Conservation (phyloP, 2,888 invertebrate species). For the Scaptomyza flava region DNA sequence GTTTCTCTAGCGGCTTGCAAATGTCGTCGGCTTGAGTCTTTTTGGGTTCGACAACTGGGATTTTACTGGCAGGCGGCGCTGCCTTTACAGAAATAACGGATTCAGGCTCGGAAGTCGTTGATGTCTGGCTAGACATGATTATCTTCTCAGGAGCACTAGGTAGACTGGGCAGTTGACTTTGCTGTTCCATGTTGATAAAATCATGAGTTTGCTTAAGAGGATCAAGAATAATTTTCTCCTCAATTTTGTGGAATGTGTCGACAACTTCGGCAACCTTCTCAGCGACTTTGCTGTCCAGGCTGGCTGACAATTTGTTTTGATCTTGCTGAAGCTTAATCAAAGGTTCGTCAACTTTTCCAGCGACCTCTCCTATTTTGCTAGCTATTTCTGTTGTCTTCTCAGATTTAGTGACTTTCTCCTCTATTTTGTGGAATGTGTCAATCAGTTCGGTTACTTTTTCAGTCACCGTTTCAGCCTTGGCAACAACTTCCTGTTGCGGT, state of each 20-base stretch:
- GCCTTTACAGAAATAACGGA: conserved; percentile 51
- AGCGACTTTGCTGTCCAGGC: conserved; percentile 56
- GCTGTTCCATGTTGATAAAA: conserved; percentile 76
- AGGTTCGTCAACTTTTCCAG: conserved; percentile 30
- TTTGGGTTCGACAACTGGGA: conserved; percentile 55
- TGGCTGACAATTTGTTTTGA: conserved; percentile 1
- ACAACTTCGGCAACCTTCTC: conserved; percentile 56
- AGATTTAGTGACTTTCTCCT: conserved; percentile 42
- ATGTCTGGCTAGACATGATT: conserved; percentile 59
- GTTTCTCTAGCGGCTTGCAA: conserved; percentile 25
- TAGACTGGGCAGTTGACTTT: conserved; percentile 64
- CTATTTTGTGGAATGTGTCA: conserved; percentile 67
- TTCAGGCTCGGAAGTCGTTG: conserved; percentile 59
- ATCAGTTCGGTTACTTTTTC: conserved; percentile 63
- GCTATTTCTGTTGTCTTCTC: conserved; percentile 45
- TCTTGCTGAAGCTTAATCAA: conserved; percentile 5
- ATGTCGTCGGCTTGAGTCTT: conserved; percentile 48
- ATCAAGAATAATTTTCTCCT: conserved; percentile 56
- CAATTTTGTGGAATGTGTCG: conserved; percentile 70
- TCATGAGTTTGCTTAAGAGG: conserved; percentile 71
- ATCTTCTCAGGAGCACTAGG: conserved; percentile 32
- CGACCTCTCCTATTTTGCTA: conserved; percentile 38
- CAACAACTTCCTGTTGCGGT: conserved; percentile 50
- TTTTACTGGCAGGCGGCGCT: conserved; percentile 46
- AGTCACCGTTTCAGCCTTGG: conserved; percentile 64